Conservation (phyloP, 2,113 vertebrate genomes). For the Phylloscopus trochiloides region DNA sequence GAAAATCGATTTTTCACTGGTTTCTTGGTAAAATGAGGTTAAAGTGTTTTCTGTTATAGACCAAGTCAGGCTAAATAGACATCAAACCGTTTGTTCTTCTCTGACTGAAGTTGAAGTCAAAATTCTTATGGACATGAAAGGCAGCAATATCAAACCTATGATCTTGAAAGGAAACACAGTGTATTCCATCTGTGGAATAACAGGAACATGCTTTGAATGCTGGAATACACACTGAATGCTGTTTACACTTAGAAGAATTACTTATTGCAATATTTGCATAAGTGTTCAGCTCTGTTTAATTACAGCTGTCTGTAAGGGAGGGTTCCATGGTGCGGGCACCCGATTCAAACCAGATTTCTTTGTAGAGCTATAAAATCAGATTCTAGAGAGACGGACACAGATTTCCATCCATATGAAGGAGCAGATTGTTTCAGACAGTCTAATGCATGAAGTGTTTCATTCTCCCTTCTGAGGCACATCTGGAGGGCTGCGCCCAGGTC, state of each 20-base stretch:
- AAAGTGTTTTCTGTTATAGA: not conserved
- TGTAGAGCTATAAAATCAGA: not conserved
- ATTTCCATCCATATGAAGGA: not conserved
- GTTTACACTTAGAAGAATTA: constrained; percentile 9
- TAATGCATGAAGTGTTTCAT: not conserved
- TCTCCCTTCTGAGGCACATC: not conserved
- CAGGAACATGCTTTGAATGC: not conserved
- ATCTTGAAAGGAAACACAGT: not conserved
- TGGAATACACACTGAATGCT: not conserved
- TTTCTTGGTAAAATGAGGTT: not conserved
- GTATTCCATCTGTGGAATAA: not conserved
- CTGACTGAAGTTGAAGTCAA: not conserved
- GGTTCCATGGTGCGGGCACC: not conserved
- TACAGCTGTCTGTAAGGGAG: not conserved
- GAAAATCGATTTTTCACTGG: not conserved
- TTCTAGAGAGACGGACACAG: not conserved
- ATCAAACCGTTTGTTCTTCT: not conserved
- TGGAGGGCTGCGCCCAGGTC: not conserved
- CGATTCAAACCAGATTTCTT: not conserved
- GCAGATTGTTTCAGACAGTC: not conserved
- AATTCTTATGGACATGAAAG: not conserved
- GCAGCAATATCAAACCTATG: not conserved
- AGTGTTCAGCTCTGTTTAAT: constrained; percentile 17
- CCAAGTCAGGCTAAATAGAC: not conserved
- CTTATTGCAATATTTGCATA: constrained; percentile 34